Base-by-base conservation (phyloP, 1,140 invertebrate genomes). In the Vanessa tameamea region DNA sequence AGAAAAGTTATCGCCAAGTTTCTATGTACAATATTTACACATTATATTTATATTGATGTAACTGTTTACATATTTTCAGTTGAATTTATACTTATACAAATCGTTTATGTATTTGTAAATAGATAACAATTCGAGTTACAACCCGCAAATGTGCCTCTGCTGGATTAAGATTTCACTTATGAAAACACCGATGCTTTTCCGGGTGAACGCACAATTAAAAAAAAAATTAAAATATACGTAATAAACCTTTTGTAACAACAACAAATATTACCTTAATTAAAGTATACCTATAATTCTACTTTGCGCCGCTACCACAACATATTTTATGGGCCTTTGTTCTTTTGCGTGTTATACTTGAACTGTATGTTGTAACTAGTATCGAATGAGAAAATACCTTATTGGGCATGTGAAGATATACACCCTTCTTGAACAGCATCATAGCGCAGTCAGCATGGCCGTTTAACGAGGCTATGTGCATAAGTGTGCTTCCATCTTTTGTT, bases 361-460 rank as follows among this genome's bases (percentile, higher is more conserved):
- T 50, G 9, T 50, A 15, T 50, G 48, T 50, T 5, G 15, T 50
- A n/a, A 50, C 15, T 50, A 72, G 31, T 5, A 43, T 11, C 37
- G 37, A 43, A 9, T 43, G 37, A 43, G 37, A 43, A 43, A 43
- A 82, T 88, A 96, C 96, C 94, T 99, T 99, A 93, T 99, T 99
- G 75, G 99, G 99, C 98, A 99, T 99, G 85, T 99, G 98, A 0
- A 99, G 94, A 75, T 99, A 99, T n/a, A 99, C 99, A 5, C 99
- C 99, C 91, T 99, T 99, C 88, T 98, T 99, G 87, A 99, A 97
- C 26, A 99, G 96, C 95, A 98, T 98, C 93, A 98, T 97, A n/a
- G 99, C 99, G 78, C 98, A 99, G 79, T 99, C 98, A 1, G 99
- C 98, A 92, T 99, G 98, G 0, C 99, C 99, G 88, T 97, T 98